Conservation (phyloP, 2,888 invertebrate genomes). For the Drosophila incognita region DNA sequence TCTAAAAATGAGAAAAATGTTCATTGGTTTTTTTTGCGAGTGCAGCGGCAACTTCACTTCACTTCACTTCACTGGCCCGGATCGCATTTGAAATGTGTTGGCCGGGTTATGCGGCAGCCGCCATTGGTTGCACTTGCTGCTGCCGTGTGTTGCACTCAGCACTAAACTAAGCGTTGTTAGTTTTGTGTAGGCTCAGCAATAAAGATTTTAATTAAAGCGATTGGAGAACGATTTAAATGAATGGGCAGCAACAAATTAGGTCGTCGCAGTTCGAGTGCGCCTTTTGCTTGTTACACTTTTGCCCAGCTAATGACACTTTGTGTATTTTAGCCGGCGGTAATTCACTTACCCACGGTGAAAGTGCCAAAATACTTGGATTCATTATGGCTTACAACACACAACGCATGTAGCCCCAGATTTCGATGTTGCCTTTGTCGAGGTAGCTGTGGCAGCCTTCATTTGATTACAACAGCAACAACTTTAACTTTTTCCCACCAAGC, state of each 20-base stretch:
- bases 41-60: conserved; percentile 4
- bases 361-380: conserved; percentile 34
- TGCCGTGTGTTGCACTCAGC: conserved; percentile 31
- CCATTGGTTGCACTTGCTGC: conserved; percentile 39
- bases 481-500: not conserved
- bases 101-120: conserved; percentile 51
- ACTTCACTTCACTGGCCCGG: conserved; percentile 18
- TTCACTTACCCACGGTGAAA: conserved; percentile 37
- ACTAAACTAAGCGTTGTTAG: conserved; percentile 37
- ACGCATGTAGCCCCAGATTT: not conserved
- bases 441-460: conserved; percentile 11
- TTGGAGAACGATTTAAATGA: conserved; percentile 63
- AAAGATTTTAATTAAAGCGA: conserved; percentile 79
- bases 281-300: conserved; percentile 53
- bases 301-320: conserved; percentile 40
- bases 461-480: not conserved
- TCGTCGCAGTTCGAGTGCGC: conserved; percentile 47
- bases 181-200: conserved; percentile 53
- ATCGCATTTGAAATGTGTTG: conserved; percentile 53
- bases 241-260: conserved; percentile 50
- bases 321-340: conserved; percentile 13
- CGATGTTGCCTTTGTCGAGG: not conserved
- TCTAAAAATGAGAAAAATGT: not conserved
- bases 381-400: conserved; percentile 12
- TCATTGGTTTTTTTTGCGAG: not conserved